A percentile compares a stretch with the other conserved stretches of the same genome.
Evolutionary conservation across 1,140 invertebrate genomes (phyloP).

Genomic region (Oncopodura yosiiana): DNA sequence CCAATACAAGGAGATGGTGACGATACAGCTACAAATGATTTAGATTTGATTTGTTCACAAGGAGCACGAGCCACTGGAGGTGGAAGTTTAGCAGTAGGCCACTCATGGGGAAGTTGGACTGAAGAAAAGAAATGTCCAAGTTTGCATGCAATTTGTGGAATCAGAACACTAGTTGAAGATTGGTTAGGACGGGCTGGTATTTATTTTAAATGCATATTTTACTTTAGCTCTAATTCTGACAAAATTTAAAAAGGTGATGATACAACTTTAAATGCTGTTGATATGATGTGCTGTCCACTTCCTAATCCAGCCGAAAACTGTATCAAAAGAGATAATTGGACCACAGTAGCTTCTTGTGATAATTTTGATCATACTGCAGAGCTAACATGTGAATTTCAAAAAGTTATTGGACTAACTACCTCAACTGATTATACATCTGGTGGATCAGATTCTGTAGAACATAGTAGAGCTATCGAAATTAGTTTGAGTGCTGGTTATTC

Average conservation of each 20-base stretch:
- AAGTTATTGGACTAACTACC: too few relatives aligned
- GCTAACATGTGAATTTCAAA: too few relatives aligned
- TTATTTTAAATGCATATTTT: not conserved
- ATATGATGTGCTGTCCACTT: conserved; percentile 12
- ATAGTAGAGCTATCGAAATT: too few relatives aligned
- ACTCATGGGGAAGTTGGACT: conserved; percentile 15
- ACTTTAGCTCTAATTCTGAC: not conserved
- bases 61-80: not conserved
- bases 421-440: too few relatives aligned
- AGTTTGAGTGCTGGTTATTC: too few relatives aligned
- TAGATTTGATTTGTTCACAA: conserved; percentile 8
- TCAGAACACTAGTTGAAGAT: conserved; percentile 14
- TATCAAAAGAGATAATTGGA: too few relatives aligned
- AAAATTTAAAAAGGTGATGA: conserved; percentile 8
- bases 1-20: not conserved
- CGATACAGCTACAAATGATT: conserved; percentile 11
- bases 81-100: not conserved
- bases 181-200: not conserved
- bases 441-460: too few relatives aligned
- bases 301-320: too few relatives aligned
- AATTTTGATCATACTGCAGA: too few relatives aligned
- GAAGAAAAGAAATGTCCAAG: conserved; percentile 12
- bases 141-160: conserved; percentile 11
- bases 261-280: conserved; percentile 12
- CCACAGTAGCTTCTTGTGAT: too few relatives aligned